Percentiles rank a stretch among this genome's conserved stretches.
Conservation (phyloP, 2,113 vertebrate species). For the Passer domesticus region DNA sequence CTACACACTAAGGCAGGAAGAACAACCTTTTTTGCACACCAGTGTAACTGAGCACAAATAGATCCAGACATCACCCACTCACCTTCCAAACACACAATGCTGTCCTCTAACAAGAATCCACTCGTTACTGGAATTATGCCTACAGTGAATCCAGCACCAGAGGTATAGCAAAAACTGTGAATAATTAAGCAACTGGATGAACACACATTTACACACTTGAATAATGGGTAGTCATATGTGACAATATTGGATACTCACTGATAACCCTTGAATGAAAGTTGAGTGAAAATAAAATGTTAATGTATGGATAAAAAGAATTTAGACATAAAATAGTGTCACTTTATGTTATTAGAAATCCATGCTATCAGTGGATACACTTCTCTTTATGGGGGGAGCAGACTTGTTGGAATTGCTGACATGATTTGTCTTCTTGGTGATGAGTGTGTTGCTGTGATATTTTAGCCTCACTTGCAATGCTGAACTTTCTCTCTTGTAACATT, state of each 20-base stretch:
- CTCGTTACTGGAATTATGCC: not conserved
- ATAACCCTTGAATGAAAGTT: not conserved
- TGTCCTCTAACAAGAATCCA: not conserved
- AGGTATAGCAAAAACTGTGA: not conserved
- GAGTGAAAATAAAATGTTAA: not conserved
- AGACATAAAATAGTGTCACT: constrained; percentile 33
- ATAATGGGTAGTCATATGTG: not conserved
- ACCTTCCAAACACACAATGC: not conserved
- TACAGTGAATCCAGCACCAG: not conserved
- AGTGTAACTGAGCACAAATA: not conserved
- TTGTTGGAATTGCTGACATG: not conserved
- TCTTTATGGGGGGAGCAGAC: not conserved
- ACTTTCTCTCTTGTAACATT: not conserved
- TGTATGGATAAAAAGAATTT: not conserved
- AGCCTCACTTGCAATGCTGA: not conserved
- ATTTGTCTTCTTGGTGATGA: constrained; percentile 7
- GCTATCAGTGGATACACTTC: not conserved
- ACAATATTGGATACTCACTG: not conserved
- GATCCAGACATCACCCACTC: not conserved
- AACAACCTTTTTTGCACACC: not conserved
- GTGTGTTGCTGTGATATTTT: not conserved
- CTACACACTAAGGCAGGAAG: not conserved
- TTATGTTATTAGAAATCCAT: not conserved
- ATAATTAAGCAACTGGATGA: not conserved
- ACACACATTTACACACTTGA: not conserved